Evolutionary conservation across 2,113 vertebrate genomes (phyloP).

Genomic region (Notarius quadriscutis): DNA sequence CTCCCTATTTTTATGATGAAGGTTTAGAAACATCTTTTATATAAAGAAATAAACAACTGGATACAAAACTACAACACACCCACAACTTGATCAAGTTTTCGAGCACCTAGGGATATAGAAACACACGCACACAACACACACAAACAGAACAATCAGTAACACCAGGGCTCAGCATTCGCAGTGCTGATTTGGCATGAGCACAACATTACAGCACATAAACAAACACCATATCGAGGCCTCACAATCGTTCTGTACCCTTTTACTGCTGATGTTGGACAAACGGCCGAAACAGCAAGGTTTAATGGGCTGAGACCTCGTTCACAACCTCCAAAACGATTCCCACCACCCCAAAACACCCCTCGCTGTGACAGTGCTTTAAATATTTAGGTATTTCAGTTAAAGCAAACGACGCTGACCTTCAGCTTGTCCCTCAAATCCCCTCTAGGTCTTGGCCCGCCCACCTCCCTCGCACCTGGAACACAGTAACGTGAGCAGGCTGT

Average conservation of each 20-base stretch:
- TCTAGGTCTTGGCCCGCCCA: conserved; percentile 24
- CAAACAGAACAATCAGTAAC: conserved; percentile 68
- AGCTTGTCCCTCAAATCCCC: conserved; percentile 42
- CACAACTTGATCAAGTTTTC: conserved; percentile 21
- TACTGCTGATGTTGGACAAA: conserved; percentile 66
- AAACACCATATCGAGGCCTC: conserved; percentile 70
- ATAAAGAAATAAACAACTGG: conserved; percentile 60
- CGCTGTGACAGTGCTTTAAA: conserved; percentile 29
- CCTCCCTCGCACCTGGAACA: conserved; percentile 74
- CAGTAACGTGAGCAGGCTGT: conserved; percentile 60
- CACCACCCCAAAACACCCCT: conserved; percentile 11
- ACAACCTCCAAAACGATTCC: conserved; percentile 47
- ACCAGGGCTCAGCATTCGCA: conserved; percentile 64
- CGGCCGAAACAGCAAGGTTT: conserved; percentile 52
- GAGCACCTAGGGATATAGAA: conserved; percentile 10
- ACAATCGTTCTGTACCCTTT: conserved; percentile 66
- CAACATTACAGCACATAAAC: conserved; percentile 74
- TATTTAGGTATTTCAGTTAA: conserved; percentile 31
- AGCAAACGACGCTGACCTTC: conserved; percentile 50
- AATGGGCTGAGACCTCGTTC: conserved; percentile 55
- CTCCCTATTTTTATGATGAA: conserved; percentile 59
- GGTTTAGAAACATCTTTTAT: conserved; percentile 62
- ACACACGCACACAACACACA: conserved; percentile 14
- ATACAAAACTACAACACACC: conserved; percentile 33
- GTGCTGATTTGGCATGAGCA: conserved; percentile 62